Conservation (phyloP, 2,797 vertebrate species). For the Hydrolagus colliei region DNA sequence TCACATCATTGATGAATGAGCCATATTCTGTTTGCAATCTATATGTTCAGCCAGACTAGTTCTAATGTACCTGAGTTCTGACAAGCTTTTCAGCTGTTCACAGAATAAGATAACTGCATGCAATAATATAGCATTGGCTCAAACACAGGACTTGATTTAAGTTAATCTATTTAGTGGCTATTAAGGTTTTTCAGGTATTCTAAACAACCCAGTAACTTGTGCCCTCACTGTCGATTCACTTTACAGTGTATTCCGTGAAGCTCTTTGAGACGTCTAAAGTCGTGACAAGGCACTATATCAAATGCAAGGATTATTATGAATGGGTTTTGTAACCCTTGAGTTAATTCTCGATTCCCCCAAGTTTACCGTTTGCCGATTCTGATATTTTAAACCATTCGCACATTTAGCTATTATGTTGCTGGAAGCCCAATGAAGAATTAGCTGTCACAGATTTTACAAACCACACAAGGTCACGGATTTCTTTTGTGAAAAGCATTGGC, state of each 20-base stretch:
- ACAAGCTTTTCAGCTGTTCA: too few relatives aligned
- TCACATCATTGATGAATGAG: too few relatives aligned
- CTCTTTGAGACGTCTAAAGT: too few relatives aligned
- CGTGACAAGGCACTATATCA: too few relatives aligned
- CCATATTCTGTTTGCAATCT: too few relatives aligned
- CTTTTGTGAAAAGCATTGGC: not conserved
- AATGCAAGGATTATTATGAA: too few relatives aligned
- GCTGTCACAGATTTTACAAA: constrained; percentile 5
- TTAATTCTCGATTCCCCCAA: not conserved
- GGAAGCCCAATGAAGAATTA: not conserved
- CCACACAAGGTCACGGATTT: not conserved
- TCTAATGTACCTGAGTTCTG: too few relatives aligned
- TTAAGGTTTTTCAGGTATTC: not conserved
- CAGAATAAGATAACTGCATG: too few relatives aligned
- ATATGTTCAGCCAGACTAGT: too few relatives aligned
- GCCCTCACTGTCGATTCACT: too few relatives aligned
- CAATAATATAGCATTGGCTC: not conserved
- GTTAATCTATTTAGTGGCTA: not conserved
- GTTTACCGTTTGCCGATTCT: not conserved
- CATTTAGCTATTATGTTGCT: not conserved
- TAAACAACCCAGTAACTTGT: not conserved
- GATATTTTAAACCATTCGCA: not conserved
- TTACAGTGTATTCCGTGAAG: too few relatives aligned
- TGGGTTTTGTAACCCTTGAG: too few relatives aligned
- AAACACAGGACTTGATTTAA: not conserved